These are phyloP conservation scores for Leucoraja ocellata DNA, from an alignment of 2,797 vertebrate species.

Conservation along the genomic window DNA sequence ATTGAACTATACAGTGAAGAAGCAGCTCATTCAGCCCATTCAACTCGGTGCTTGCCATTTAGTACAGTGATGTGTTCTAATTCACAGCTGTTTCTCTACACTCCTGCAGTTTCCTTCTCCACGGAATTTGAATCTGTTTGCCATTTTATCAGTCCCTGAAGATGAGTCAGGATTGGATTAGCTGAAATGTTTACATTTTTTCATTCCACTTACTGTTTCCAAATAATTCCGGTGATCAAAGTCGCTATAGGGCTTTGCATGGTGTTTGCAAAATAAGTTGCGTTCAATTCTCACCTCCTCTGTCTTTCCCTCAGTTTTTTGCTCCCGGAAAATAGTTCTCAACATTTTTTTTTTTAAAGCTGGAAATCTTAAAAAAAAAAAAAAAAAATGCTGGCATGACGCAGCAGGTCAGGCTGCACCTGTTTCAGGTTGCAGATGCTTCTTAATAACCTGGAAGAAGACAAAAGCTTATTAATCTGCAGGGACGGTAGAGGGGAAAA, in stretches of 20 bases:
- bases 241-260: no score
- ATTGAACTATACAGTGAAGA: neutral
- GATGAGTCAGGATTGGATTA: neutral
- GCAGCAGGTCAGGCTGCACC: no score
- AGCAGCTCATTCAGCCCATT: neutral
- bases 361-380: no score
- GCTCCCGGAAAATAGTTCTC: neutral
- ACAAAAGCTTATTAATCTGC: no score
- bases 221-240: neutral
- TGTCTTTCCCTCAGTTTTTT: neutral
- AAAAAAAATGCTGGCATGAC: no score
- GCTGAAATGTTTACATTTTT: neutral
- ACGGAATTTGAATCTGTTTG: neutral
- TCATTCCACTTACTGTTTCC: neutral
- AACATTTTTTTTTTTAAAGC: no score
- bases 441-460: no score
- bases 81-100: neutral
- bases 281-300: neutral
- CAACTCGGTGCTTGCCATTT: neutral
- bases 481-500: no score
- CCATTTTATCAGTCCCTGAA: neutral
- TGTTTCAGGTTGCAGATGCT: no score
- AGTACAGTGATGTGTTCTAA: neutral
- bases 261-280: neutral
- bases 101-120: neutral